phyloP scores from a whole-genome alignment of 2,113 vertebrate species.

The Hemiprocne comata region DNA sequence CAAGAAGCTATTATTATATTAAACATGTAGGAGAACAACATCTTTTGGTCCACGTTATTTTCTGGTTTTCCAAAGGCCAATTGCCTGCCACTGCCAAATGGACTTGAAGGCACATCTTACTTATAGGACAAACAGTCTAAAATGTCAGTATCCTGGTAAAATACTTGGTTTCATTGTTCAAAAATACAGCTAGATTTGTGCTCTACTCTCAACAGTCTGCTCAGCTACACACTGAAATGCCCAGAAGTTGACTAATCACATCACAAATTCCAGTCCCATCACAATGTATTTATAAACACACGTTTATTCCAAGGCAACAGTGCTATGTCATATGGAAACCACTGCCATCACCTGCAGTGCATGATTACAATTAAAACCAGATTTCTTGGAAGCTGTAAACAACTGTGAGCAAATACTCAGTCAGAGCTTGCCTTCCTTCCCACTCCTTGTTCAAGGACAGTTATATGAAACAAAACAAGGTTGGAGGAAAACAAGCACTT shows the following conservation, averaged over 20 bases:
- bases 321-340: not conserved
- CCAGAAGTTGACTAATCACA: not conserved
- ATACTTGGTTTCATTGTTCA: not conserved
- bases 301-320: not conserved
- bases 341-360: not conserved
- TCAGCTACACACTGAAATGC: not conserved
- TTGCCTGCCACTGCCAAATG: not conserved
- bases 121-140: not conserved
- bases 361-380: not conserved
- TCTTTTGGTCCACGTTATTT: not conserved
- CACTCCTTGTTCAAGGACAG: not conserved
- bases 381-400: not conserved
- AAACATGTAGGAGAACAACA: not conserved
- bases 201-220: not conserved
- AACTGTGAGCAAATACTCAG: not conserved
- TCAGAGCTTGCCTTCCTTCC: not conserved
- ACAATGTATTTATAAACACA: not conserved
- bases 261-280: not conserved
- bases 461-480: not conserved
- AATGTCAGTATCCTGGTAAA: not conserved
- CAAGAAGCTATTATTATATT: not conserved
- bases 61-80: not conserved
- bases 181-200: not conserved
- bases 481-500: not conserved
- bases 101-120: not conserved